Evolutionary conservation across 2,797 vertebrate species (phyloP).

Genomic region (Uromys caudimaculatus): DNA sequence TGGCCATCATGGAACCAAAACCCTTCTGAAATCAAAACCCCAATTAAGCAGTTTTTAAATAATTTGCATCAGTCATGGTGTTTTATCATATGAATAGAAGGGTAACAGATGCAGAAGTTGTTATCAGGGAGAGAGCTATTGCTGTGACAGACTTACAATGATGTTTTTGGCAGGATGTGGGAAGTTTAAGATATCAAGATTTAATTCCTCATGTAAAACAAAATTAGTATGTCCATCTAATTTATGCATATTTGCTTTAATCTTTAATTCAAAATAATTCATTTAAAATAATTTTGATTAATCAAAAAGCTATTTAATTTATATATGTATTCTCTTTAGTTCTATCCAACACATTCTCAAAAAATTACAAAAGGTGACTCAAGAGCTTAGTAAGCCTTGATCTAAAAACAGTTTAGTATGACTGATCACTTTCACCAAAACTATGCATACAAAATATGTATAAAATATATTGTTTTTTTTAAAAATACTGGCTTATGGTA

Average conservation of each 20-base stretch:
- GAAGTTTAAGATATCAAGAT: neutral
- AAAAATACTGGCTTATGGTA: neutral
- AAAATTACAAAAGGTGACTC: neutral
- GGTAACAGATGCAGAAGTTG: neutral
- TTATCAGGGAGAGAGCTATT: neutral
- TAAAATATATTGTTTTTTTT: neutral
- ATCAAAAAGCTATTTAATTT: neutral
- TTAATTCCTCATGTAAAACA: neutral
- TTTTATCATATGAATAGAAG: neutral
- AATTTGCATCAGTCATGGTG: too few relatives aligned
- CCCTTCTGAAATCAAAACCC: neutral
- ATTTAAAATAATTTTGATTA: neutral
- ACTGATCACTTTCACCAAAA: neutral
- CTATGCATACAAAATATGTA: neutral
- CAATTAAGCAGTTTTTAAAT: neutral
- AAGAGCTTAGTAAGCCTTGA: neutral
- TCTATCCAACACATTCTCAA: neutral
- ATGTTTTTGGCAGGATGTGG: neutral
- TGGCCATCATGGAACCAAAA: neutral
- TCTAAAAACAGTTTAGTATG: neutral
- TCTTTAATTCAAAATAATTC: neutral
- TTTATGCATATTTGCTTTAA: neutral
- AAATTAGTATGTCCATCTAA: neutral
- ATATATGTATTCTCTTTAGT: neutral
- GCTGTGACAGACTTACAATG: neutral